Conservation (phyloP, 2,797 vertebrate species). For the Sebastes goodei region DNA sequence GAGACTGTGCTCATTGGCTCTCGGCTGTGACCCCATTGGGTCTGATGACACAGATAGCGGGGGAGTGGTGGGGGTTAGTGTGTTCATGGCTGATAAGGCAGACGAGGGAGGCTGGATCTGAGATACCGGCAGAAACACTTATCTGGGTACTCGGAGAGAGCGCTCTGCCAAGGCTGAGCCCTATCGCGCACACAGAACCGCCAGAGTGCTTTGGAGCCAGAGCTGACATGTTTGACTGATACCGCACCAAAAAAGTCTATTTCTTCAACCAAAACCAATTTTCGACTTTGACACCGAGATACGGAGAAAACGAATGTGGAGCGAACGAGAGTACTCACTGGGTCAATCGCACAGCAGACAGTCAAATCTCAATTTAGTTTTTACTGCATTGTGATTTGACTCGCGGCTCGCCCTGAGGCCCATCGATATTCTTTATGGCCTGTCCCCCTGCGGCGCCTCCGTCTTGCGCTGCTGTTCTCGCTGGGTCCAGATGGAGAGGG, state of each 20-base stretch:
- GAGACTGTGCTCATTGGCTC: constrained; percentile 56
- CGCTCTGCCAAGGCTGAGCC: constrained; percentile 57
- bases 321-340: neutral
- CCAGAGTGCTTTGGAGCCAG: constrained; percentile 48
- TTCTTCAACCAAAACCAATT: constrained; percentile 71
- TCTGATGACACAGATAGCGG: constrained; percentile 79
- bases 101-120: constrained; percentile 52
- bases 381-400: constrained; percentile 43
- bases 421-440: constrained; percentile 72
- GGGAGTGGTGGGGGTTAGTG: constrained; percentile 65
- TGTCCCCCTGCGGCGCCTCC: constrained; percentile 27
- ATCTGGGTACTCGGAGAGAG: constrained; percentile 56
- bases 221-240: constrained; percentile 59
- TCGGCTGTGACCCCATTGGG: constrained; percentile 74
- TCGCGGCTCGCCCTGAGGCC: constrained; percentile 17
- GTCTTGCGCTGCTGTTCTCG: constrained; percentile 44
- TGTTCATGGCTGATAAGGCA: constrained; percentile 80
- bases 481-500: constrained; percentile 72
- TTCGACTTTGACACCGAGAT: constrained; percentile 60
- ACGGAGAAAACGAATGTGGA: constrained; percentile 52
- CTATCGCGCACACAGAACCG: constrained; percentile 42
- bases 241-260: constrained; percentile 38
- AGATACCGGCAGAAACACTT: constrained; percentile 64
- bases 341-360: constrained; percentile 36
- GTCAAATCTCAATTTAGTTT: constrained; percentile 49